Conservation (phyloP, 2,113 vertebrate genomes). For the Istiophorus platypterus region DNA sequence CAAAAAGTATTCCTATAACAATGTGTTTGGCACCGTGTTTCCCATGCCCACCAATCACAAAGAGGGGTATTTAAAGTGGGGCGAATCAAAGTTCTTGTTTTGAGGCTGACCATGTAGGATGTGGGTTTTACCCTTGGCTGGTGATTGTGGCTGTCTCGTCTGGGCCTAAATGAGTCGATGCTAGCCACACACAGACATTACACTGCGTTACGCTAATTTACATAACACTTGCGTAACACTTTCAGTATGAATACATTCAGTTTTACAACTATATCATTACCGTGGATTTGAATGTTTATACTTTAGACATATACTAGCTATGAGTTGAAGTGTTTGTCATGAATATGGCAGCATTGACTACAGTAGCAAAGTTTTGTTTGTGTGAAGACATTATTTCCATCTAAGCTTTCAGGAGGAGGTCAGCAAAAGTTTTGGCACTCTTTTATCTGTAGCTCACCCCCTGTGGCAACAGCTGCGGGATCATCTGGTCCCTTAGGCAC, state of each 20-base stretch:
- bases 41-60: conserved; percentile 69
- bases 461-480: conserved; percentile 56
- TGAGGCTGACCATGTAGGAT: conserved; percentile 83
- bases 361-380: neutral
- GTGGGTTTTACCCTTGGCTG: conserved; percentile 82
- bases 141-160: conserved; percentile 82
- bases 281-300: conserved; percentile 8
- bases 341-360: neutral
- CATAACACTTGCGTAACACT: conserved; percentile 38
- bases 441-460: conserved; percentile 49
- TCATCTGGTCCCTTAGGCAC: conserved; percentile 60
- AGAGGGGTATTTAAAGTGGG: conserved; percentile 62
- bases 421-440: conserved; percentile 36
- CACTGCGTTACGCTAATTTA: conserved; percentile 48
- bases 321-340: conserved; percentile 8
- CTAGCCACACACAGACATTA: conserved; percentile 64
- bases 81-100: conserved; percentile 81
- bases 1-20: conserved; percentile 34
- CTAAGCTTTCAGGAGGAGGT: conserved; percentile 34
- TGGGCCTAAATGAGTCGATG: conserved; percentile 68
- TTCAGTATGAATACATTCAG: conserved; percentile 32
- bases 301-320: neutral
- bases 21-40: conserved; percentile 8
- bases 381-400: conserved; percentile 31
- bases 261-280: conserved; percentile 27